Conservation (phyloP, 2,888 invertebrate species). For the Gymnocheta viridis region DNA sequence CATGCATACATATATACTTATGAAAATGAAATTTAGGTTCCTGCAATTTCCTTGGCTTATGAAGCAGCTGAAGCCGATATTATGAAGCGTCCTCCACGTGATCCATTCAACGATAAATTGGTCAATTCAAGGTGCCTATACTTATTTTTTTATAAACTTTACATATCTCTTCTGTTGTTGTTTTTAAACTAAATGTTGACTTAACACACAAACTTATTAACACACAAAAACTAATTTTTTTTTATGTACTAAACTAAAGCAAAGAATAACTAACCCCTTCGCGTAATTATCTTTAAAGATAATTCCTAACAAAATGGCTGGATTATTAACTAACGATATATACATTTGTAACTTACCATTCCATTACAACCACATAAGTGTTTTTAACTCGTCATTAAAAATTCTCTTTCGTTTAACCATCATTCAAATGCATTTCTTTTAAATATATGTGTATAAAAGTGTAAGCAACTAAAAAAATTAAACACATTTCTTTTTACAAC, state of each 20-base stretch:
- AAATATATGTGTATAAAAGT: neutral
- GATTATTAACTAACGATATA: conserved; percentile 44
- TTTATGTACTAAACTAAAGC: conserved; percentile 27
- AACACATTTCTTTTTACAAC: neutral
- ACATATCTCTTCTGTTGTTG: conserved; percentile 22
- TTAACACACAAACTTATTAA: conserved; percentile 47
- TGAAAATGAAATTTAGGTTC: conserved; percentile 82
- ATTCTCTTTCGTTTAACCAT: neutral
- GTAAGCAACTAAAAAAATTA: neutral
- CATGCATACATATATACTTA: neutral
- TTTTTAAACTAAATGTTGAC: conserved; percentile 47
- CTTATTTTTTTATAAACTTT: conserved; percentile 46
- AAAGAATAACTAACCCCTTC: conserved; percentile 2
- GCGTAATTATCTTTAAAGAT: conserved; percentile 33
- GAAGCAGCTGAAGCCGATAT: conserved; percentile 94
- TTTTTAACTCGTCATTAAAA: conserved; percentile 10
- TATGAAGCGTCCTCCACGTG: conserved; percentile 93
- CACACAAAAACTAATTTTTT: conserved; percentile 35
- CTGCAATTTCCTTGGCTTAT: conserved; percentile 93
- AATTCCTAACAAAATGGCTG: conserved; percentile 66
- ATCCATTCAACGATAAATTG: conserved; percentile 92
- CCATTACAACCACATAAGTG: conserved; percentile 18
- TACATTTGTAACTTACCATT: neutral
- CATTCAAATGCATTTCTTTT: conserved; percentile 9
- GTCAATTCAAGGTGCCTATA: conserved; percentile 85